Conservation (phyloP, 2,113 vertebrate genomes). For the Sisor rabdophorus region DNA sequence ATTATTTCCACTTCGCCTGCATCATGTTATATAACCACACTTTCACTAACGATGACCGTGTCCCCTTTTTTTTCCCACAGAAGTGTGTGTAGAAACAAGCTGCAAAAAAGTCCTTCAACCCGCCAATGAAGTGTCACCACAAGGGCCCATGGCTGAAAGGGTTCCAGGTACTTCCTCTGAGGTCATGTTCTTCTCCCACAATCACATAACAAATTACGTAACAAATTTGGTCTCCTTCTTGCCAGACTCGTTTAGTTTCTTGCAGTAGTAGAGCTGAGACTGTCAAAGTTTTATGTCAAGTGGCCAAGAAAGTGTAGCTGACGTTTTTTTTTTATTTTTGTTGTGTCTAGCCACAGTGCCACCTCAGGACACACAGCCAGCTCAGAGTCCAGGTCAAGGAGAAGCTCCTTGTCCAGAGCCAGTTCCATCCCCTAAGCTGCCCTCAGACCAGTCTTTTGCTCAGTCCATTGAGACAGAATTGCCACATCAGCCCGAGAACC, state of each 20-base stretch:
- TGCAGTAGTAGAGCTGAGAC: not conserved
- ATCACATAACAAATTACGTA: not conserved
- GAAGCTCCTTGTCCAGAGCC: conserved; percentile 48
- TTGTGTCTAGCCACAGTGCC: conserved; percentile 49
- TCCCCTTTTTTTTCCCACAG: conserved; percentile 41
- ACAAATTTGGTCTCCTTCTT: not conserved
- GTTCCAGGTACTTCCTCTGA: conserved; percentile 39
- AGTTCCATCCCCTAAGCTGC: conserved; percentile 34
- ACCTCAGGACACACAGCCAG: conserved; percentile 49
- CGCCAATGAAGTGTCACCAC: conserved; percentile 44
- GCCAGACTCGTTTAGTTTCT: not conserved
- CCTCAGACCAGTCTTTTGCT: conserved; percentile 41
- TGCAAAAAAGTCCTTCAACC: conserved; percentile 41
- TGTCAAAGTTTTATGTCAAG: conserved; percentile 7
- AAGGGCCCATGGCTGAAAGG: conserved; percentile 45
- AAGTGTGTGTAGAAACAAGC: conserved; percentile 44
- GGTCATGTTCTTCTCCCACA: not conserved
- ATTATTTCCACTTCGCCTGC: conserved; percentile 31
- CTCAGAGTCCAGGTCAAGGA: conserved; percentile 47
- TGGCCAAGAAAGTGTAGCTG: not conserved
- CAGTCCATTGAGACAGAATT: conserved; percentile 57
- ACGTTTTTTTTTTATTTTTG: not conserved
- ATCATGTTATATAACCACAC: conserved; percentile 15
- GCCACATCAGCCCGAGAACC: conserved; percentile 55
- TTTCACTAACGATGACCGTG: not conserved